Evolutionary conservation across 2,888 invertebrate genomes (phyloP).

Genomic region (Drosophila sordidula): DNA sequence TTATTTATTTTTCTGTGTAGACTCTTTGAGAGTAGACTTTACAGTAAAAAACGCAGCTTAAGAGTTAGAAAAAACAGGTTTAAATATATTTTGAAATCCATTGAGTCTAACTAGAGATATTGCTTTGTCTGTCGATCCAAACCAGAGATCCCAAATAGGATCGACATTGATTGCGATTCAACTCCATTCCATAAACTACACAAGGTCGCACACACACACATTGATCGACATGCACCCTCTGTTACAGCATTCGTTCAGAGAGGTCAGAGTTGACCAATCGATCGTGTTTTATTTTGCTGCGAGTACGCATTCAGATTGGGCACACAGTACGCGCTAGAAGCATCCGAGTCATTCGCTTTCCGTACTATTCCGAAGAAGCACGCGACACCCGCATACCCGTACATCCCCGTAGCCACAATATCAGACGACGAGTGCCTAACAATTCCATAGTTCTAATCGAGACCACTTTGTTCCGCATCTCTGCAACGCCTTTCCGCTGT

Average conservation of each 20-base stretch:
- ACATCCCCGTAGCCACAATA: constrained; percentile 41
- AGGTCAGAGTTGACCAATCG: neutral
- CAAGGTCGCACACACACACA: neutral
- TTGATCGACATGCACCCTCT: neutral
- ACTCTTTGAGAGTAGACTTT: too few species aligned
- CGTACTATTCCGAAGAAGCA: constrained; percentile 16
- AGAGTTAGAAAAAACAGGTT: too few species aligned
- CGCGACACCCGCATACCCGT: constrained; percentile 36
- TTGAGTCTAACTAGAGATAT: too few species aligned
- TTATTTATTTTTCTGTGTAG: too few species aligned
- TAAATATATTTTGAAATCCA: too few species aligned
- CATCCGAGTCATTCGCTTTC: constrained; percentile 35
- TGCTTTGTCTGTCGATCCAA: too few species aligned
- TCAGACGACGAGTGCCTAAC: constrained; percentile 62
- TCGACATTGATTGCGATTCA: too few species aligned
- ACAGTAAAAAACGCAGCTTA: too few species aligned
- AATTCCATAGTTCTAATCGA: constrained; percentile 80
- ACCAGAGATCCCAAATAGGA: too few species aligned
- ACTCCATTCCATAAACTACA: neutral
- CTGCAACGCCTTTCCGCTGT: constrained; percentile 80
- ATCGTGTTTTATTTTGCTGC: neutral
- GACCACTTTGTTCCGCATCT: constrained; percentile 74
- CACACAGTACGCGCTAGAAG: neutral
- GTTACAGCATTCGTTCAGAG: neutral
- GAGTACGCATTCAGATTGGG: neutral